These are phyloP conservation scores for Agrypnus murinus DNA, from an alignment of 2,888 invertebrate genomes.

Conservation along the genomic window DNA sequence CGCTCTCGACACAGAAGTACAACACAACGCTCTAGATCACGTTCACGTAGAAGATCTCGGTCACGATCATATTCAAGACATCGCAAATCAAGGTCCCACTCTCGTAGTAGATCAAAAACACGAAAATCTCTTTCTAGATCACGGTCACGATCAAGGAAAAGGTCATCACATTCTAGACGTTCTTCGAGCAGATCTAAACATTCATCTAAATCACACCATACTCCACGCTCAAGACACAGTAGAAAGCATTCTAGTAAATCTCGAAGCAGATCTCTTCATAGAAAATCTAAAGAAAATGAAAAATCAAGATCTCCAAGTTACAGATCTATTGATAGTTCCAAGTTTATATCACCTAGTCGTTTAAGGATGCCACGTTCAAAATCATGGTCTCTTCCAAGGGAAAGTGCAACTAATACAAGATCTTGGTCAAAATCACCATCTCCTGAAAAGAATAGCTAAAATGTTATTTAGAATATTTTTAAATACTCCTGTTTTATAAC, in stretches of 20 bases:
- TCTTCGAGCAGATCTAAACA: background rate
- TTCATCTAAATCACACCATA: constrained; percentile 31
- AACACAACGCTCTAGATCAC: constrained; percentile 50
- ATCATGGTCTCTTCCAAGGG: constrained; percentile 78
- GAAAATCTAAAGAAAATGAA: constrained; percentile 50
- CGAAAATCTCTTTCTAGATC: constrained; percentile 61
- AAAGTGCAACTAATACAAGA: constrained; percentile 68
- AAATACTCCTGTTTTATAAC: too few species aligned
- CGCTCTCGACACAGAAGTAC: constrained; percentile 60
- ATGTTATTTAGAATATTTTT: too few species aligned
- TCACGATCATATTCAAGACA: constrained; percentile 49
- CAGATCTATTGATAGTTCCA: constrained; percentile 66
- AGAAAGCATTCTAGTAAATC: constrained; percentile 33
- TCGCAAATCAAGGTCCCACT: constrained; percentile 57
- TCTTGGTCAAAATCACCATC: constrained; percentile 75
- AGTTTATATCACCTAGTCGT: constrained; percentile 66
- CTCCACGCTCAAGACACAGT: background rate
- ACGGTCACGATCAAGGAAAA: constrained; percentile 23
- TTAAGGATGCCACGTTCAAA: constrained; percentile 70
- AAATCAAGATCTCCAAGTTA: constrained; percentile 54
- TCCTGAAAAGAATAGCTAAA: constrained; percentile 23
- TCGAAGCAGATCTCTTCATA: constrained; percentile 52
- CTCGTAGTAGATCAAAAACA: constrained; percentile 56
- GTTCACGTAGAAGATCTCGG: constrained; percentile 61
- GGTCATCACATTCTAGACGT: constrained; percentile 3